A percentile compares a stretch with the other conserved stretches of the same genome.
phyloP scores from a whole-genome alignment of 92 coral and sea anemone species.

The Meandrina meandrites region DNA sequence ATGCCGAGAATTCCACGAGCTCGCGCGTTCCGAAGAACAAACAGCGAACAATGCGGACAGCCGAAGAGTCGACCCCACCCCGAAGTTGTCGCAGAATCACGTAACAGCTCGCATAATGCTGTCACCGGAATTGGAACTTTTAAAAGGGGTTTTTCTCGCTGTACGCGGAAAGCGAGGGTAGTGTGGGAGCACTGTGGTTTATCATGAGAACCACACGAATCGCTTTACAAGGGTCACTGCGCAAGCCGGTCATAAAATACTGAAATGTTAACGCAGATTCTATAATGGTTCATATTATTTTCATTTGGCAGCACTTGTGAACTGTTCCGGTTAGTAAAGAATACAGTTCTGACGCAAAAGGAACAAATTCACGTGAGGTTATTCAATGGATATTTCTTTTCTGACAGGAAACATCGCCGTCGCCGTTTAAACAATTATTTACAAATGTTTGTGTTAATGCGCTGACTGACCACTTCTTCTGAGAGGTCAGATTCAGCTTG shows the following conservation, averaged over 20 bases:
- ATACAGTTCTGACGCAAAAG: constrained; percentile 17
- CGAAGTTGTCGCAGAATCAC: constrained; percentile 25
- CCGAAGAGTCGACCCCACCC: constrained; percentile 6
- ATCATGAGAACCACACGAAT: background rate
- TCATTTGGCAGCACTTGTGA: background rate
- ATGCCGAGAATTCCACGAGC: constrained; percentile 17
- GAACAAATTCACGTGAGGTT: background rate
- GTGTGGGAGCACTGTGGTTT: constrained; percentile 4
- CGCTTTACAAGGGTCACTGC: background rate
- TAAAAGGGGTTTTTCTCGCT: background rate
- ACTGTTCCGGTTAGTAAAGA: constrained; percentile 14
- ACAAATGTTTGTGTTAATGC: background rate
- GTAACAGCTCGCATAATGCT: background rate
- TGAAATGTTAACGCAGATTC: constrained; percentile 10
- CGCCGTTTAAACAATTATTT: constrained; percentile 11
- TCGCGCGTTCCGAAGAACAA: background rate
- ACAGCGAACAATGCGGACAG: background rate
- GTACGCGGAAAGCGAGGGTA: constrained; percentile 9
- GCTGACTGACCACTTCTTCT: background rate
- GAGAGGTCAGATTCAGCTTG: background rate
- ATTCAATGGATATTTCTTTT: constrained; percentile 6
- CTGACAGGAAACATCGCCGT: constrained; percentile 26
- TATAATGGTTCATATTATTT: background rate
- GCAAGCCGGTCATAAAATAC: constrained; percentile 1
- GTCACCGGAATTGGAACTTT: background rate